phyloP scores from a whole-genome alignment of 2,888 invertebrate species.

The Uloborus plumipes region DNA sequence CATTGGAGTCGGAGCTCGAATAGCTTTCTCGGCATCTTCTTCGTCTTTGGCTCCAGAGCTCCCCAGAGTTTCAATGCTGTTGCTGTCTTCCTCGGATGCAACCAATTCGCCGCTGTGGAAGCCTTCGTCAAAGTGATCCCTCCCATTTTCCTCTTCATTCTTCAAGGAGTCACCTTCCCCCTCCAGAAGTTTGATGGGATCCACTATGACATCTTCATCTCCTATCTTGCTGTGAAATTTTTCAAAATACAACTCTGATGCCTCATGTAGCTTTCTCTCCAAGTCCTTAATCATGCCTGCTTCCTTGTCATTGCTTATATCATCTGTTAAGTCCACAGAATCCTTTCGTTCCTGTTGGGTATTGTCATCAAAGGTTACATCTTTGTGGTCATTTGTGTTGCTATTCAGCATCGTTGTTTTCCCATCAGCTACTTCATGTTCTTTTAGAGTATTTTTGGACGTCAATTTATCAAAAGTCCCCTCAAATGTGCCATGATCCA shows the following conservation, averaged over 20 bases:
- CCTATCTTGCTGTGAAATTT: constrained; percentile 42
- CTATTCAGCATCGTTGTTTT: not conserved
- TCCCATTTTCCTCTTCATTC: constrained; percentile 36
- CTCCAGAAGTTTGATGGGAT: constrained; percentile 47
- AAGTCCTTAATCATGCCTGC: no score
- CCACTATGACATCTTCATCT: constrained; percentile 40
- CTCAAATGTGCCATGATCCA: not conserved
- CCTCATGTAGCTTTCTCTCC: no score
- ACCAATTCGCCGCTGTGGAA: constrained; percentile 59
- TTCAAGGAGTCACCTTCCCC: constrained; percentile 44
- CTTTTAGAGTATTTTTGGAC: not conserved
- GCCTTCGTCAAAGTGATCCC: constrained; percentile 58
- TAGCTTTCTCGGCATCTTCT: constrained; percentile 7
- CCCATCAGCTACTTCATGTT: not conserved
- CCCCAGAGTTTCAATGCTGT: constrained; percentile 39
- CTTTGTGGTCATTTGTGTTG: no score
- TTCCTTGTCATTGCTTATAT: no score
- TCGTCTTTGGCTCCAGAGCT: constrained; percentile 30
- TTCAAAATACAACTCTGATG: constrained; percentile 19
- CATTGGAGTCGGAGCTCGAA: constrained; percentile 52
- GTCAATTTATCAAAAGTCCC: not conserved
- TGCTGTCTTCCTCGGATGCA: constrained; percentile 57
- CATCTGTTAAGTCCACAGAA: no score
- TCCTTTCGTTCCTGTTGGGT: no score
- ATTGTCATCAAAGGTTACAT: no score